Evolutionary conservation across 2,113 vertebrate species (phyloP).

Genomic region (Tetrao urogallus): DNA sequence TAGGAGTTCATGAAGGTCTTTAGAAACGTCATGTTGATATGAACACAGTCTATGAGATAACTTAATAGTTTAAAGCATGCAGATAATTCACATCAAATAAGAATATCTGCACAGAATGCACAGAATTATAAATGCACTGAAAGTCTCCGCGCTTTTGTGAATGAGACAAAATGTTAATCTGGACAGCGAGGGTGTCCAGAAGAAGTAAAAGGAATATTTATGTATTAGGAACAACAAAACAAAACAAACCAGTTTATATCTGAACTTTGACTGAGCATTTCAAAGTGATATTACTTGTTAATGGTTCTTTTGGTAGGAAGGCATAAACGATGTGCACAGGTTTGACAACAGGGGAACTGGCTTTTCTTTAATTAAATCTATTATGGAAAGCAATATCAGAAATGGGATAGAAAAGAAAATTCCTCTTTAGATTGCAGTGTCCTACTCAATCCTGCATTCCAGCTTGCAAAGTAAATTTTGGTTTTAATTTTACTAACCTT

Average conservation of each 20-base stretch:
- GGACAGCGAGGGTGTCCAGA: not conserved
- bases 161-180: not conserved
- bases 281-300: not conserved
- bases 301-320: not conserved
- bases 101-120: not conserved
- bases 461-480: rapidly evolving
- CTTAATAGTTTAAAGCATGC: not conserved
- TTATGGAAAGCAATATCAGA: not conserved
- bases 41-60: not conserved
- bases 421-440: not conserved
- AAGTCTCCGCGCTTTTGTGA: not conserved
- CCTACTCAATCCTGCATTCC: not conserved
- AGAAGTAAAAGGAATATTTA: not conserved
- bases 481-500: not conserved
- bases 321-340: not conserved
- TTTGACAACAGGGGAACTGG: not conserved
- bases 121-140: not conserved
- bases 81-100: not conserved
- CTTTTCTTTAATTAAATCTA: not conserved
- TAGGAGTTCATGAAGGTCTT: not conserved
- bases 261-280: not conserved
- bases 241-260: not conserved
- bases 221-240: not conserved
- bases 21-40: not conserved
- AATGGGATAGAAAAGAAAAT: not conserved